These are phyloP conservation scores for Spodoptera litura DNA, from an alignment of 1,140 invertebrate species.

Conservation along the genomic window DNA sequence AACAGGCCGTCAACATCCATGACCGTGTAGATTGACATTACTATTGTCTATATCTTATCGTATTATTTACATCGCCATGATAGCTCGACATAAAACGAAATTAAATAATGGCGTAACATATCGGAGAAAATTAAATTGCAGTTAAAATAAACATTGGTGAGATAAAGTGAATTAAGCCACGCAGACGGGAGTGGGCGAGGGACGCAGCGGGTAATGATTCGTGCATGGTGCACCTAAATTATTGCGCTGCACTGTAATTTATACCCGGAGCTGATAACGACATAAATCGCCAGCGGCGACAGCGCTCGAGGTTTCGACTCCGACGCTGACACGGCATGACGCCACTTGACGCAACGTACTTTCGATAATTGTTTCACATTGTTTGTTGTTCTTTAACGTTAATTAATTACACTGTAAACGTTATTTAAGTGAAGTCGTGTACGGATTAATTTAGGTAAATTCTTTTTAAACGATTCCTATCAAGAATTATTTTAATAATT, in stretches of 20 bases:
- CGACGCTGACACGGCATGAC: slow-evolving; percentile 75
- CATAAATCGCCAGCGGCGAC: slow-evolving; percentile 81
- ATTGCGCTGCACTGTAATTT: slow-evolving; percentile 82
- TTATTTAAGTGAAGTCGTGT: too few species aligned
- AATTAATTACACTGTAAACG: too few species aligned
- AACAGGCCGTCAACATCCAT: neutral
- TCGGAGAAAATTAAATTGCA: slow-evolving; percentile 67
- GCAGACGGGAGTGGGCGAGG: slow-evolving; percentile 59
- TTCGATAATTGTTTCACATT: slow-evolving; percentile 64
- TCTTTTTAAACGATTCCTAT: too few species aligned
- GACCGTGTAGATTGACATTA: slow-evolving; percentile 31
- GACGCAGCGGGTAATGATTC: slow-evolving; percentile 84
- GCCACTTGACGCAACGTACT: slow-evolving; percentile 71
- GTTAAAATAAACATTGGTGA: slow-evolving; percentile 71
- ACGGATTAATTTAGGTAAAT: too few species aligned
- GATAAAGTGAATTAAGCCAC: slow-evolving; percentile 82
- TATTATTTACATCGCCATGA: slow-evolving; percentile 3
- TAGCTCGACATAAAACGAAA: neutral
- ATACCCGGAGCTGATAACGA: slow-evolving; percentile 80
- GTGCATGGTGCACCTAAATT: slow-evolving; percentile 84
- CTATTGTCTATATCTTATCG: slow-evolving; percentile 22
- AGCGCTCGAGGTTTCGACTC: slow-evolving; percentile 69
- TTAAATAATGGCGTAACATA: slow-evolving; percentile 39
- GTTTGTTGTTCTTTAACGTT: neutral
- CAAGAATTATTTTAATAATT: too few species aligned